Conservation (phyloP, 2,888 invertebrate species). For the Limnephilus lunatus region DNA sequence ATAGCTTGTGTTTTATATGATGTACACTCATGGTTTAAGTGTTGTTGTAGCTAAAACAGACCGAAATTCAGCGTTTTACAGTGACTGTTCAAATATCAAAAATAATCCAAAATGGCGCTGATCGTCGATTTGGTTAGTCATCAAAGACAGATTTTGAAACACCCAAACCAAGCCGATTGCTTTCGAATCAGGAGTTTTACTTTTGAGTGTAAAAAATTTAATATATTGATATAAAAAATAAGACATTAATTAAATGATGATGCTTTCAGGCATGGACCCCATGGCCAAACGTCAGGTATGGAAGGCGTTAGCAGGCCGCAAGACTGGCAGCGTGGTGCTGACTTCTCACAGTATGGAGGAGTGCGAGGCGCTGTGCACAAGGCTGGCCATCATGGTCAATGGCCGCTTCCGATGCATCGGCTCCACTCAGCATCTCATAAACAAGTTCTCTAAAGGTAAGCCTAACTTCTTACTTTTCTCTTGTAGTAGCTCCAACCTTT, state of each 20-base stretch:
- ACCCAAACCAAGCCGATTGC: too few species aligned
- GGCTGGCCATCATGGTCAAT: slow-evolving; percentile 89
- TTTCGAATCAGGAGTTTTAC: too few species aligned
- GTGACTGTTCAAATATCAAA: too few species aligned
- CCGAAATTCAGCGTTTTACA: too few species aligned
- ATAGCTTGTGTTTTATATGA: too few species aligned
- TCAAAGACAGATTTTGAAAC: too few species aligned
- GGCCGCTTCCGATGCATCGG: slow-evolving; percentile 86
- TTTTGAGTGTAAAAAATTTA: not conserved
- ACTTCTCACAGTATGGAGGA: slow-evolving; percentile 94
- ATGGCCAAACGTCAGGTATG: slow-evolving; percentile 89
- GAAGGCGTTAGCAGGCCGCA: slow-evolving; percentile 84
- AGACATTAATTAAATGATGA: slow-evolving; percentile 59
- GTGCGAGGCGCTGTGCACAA: slow-evolving; percentile 88
- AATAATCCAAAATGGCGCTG: too few species aligned
- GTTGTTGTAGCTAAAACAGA: too few species aligned
- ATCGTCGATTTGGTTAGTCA: too few species aligned
- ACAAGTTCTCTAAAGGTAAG: slow-evolving; percentile 82
- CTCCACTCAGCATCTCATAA: slow-evolving; percentile 86
- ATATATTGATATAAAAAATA: not conserved
- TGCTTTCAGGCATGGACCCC: slow-evolving; percentile 84
- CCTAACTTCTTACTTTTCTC: not conserved
- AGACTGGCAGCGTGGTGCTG: slow-evolving; percentile 86
- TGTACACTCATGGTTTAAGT: too few species aligned
- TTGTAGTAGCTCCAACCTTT: not conserved